phyloP scores from a whole-genome alignment of 64 coral and sea anemone species.

The Montipora efflorescens region DNA sequence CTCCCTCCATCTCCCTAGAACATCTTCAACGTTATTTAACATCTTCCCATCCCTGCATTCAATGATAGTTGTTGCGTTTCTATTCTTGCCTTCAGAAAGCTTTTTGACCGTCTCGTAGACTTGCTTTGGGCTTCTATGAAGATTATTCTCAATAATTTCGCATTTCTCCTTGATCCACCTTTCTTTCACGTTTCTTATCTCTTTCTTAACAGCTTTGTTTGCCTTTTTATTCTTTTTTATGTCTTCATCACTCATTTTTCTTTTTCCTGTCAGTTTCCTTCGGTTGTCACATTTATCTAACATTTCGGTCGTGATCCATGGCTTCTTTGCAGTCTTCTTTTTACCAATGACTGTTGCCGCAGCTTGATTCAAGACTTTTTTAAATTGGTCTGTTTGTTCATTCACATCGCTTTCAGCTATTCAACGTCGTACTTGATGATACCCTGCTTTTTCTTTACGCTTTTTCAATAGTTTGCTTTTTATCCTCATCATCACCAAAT shows the following conservation, averaged over 20 bases:
- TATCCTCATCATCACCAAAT: background rate
- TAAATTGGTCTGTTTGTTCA: background rate
- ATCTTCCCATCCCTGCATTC: slow-evolving; percentile 22
- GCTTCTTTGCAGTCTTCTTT: slow-evolving; percentile 5
- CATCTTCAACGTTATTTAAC: slow-evolving; percentile 11
- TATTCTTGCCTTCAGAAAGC: slow-evolving; percentile 9
- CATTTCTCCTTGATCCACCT: slow-evolving; percentile 1
- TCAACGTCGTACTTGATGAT: slow-evolving; percentile 13
- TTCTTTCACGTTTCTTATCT: background rate
- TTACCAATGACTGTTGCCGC: background rate
- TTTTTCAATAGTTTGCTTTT: background rate
- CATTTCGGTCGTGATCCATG: slow-evolving; percentile 26
- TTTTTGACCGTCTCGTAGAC: slow-evolving; percentile 6
- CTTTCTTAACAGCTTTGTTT: slow-evolving; percentile 6
- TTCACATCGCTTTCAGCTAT: background rate
- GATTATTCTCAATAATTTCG: background rate
- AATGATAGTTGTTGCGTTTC: slow-evolving; percentile 22
- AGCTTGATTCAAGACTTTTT: background rate
- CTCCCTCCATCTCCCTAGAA: slow-evolving; percentile 5
- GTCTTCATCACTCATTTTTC: background rate
- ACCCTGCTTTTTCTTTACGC: background rate
- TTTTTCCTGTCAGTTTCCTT: background rate
- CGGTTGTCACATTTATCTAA: background rate
- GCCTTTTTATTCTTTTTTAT: background rate
- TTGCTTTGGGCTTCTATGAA: slow-evolving; percentile 16